phyloP scores from a whole-genome alignment of 2,113 vertebrate genomes.

The Accipiter virgatus region DNA sequence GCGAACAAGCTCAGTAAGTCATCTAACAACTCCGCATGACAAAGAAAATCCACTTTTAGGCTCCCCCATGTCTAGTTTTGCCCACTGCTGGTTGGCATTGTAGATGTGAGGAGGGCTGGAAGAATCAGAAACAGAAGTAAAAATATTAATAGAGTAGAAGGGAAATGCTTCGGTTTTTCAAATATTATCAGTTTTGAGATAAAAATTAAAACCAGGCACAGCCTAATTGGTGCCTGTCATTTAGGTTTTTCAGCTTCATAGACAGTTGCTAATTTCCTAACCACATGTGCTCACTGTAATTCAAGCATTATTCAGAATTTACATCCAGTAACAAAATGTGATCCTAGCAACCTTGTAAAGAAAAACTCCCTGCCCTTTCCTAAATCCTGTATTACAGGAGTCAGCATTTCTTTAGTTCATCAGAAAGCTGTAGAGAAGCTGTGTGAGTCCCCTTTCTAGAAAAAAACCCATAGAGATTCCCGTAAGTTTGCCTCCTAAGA shows the following conservation, averaged over 20 bases:
- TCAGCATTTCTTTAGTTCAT: background rate
- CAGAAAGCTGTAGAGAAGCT: background rate
- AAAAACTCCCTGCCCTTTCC: background rate
- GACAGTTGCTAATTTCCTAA: background rate
- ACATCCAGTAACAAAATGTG: background rate
- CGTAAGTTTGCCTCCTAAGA: background rate
- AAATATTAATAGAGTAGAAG: background rate
- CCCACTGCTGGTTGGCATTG: background rate
- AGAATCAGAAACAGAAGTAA: background rate
- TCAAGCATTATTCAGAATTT: background rate
- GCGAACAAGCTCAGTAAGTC: background rate
- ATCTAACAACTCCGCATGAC: background rate
- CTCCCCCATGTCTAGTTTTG: background rate
- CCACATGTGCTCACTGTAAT: background rate
- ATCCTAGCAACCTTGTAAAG: background rate
- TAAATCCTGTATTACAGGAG: background rate
- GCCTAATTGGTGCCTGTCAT: background rate
- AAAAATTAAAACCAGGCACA: background rate
- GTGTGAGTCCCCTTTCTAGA: background rate
- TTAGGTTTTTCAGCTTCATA: background rate
- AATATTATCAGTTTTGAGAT: background rate
- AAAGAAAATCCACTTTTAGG: background rate
- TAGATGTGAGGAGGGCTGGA: background rate
- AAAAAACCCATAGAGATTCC: background rate
- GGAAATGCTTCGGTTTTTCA: background rate